Evolutionary conservation across 2,888 invertebrate species (phyloP), one percentile per base, ranked within the genome.

Genomic region (Leucophora obtusa): DNA sequence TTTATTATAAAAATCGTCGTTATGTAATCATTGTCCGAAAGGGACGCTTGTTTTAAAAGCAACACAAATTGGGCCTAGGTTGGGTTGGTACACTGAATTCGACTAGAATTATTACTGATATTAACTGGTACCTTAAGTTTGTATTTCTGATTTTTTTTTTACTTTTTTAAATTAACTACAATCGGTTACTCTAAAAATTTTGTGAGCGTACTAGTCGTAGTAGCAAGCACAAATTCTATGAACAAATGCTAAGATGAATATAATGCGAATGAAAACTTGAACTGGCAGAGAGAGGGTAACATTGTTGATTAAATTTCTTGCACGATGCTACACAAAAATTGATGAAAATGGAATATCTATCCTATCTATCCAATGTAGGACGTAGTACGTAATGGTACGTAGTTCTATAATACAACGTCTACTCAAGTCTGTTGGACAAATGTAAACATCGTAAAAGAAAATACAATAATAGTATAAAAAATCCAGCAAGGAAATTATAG

Each of bases 251-350:
- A 54, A 58, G 56, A 53, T 21, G 63, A 69, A 38, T 43, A 58
- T 62, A 80, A 76, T 65, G 65, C 69, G 35, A 38, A 38, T 38
- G 38, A 76, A 76, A 50, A 69, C 72, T 73, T 76, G 21, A 56
- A 68, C 63, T 71, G 72, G 58, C 76, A 72, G 76, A 43, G 33
- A 38, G 15, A 70, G 68, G 73, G 65, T 59, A 38, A 58, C 53
- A 72, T 82, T 69, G 79, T 82, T 83, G 83, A 83, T 83, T 83
- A 82, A 83, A 83, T 83, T 83, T 70, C 83, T 82, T 74, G 66
- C 69, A 66, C 65, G 56, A 58, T 77, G 73, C 65, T 65, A 69
- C 9, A 81, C 66, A 73, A 70, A 69, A 81, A 74, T 77, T 81
- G 60, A 81, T 81, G 77, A 81, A 81, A 81, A 76, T 80, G 62